These are phyloP conservation scores for Seira ritae DNA, from an alignment of 2,888 invertebrate species.

Conservation along the genomic window DNA sequence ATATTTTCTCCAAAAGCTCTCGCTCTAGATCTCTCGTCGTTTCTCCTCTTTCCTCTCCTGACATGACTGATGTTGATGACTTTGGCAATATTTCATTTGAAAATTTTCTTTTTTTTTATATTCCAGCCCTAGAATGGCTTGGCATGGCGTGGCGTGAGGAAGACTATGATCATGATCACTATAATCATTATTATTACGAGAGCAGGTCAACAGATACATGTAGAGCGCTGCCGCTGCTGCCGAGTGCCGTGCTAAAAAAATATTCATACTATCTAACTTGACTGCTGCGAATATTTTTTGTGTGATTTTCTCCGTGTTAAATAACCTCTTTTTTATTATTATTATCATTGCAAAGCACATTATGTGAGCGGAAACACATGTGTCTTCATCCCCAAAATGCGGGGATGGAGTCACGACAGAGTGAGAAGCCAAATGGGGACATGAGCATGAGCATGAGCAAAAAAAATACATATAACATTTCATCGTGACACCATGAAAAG, in stretches of 20 bases:
- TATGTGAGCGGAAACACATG: constrained; percentile 25
- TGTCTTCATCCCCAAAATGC: constrained; percentile 9
- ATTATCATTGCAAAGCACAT: constrained; percentile 42
- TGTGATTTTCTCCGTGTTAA: not conserved
- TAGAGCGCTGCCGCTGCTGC: not conserved
- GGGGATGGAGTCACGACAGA: not conserved
- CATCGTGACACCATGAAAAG: constrained; percentile 58
- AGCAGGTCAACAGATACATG: constrained; percentile 1
- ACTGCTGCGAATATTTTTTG: too few species aligned
- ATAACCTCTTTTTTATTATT: not conserved
- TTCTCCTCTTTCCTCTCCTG: constrained; percentile 14
- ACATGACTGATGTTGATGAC: constrained; percentile 55
- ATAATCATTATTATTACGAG: not conserved
- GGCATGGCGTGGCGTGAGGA: not conserved
- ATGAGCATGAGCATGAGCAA: not conserved
- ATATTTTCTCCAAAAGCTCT: constrained; percentile 30
- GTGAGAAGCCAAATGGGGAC: constrained; percentile 1
- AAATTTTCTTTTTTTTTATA: constrained; percentile 12
- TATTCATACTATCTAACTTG: too few species aligned
- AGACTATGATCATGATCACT: not conserved
- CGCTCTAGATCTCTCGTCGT: constrained; percentile 12
- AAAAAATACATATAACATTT: constrained; percentile 47
- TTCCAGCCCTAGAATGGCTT: not conserved
- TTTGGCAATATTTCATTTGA: constrained; percentile 54
- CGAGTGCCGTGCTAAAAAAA: too few species aligned